Base-by-base conservation (phyloP, 2,113 vertebrate genomes). In the Corydoras maculifer region DNA sequence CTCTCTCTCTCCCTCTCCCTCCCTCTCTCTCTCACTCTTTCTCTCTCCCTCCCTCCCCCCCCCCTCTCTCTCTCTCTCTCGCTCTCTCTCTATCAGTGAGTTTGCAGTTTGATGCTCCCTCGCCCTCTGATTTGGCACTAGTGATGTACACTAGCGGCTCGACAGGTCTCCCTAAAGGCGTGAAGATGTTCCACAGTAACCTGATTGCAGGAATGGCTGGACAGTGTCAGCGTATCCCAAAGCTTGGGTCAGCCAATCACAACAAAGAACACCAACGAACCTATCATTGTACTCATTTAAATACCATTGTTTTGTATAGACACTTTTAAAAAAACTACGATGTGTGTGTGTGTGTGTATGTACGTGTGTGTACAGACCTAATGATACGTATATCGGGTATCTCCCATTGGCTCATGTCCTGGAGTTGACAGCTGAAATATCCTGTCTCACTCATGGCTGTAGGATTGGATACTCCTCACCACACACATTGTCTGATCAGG, bases 111-210 rank as follows among this genome's bases (percentile, higher is more conserved):
- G 87, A 84, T 75, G 84, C 87, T 82, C 96, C 97, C 2, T 68
- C 76, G 69, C 89, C 94, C 14, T 88, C 92, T 0, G 97, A 99
- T 81, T 76, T 97, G 77, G 97, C 96, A 12, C 87, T 99, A 51
- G 91, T 99, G 18, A 98, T 99, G 96, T 99, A 99, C 75, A 99
- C 97, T 70, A 99, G 97, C 4, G 97, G 97, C 6, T 99, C 97
- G 4, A 99, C 97, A 0, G 97, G 95, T 54, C 86, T 82, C 63
- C 97, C 96, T 43, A 99, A 99, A 86, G 97, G 97, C 80, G 97
- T 99, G 80, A 94, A 95, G 92, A 98, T 99, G 83, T 78, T 88
- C 69, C 96, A 99, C 76, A 91, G 93, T 73, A 99, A 99, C 81
- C 69, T 99, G 32, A 94, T 97, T 69, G 93, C 94, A 29, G 97